A percentile compares a stretch with the other conserved stretches of the same genome.
Conservation (phyloP, 1,140 invertebrate genomes). For the Zaprionus inermis region DNA sequence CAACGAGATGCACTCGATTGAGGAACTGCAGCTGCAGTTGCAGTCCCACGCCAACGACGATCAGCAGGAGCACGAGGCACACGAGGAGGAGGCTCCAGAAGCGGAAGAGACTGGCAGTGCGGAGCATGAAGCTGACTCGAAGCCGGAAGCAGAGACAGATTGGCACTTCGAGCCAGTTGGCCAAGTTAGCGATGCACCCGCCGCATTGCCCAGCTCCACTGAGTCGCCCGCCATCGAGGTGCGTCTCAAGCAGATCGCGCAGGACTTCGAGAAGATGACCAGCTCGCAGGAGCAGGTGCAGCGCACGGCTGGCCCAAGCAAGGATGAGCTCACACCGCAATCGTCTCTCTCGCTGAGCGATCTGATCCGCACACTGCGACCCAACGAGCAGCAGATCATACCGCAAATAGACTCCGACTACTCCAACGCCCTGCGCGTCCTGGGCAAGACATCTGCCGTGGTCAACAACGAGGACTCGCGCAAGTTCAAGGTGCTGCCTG, state of each 20-base stretch:
- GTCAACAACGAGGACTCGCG: slow-evolving; percentile 61
- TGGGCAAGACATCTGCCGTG: slow-evolving; percentile 77
- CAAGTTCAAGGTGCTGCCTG: slow-evolving; percentile 51
- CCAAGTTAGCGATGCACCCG: slow-evolving; percentile 25
- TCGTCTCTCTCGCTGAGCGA: slow-evolving; percentile 82
- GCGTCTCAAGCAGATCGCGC: slow-evolving; percentile 81
- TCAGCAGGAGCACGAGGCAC: slow-evolving; percentile 40
- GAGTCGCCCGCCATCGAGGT: slow-evolving; percentile 80
- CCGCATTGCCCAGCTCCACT: slow-evolving; percentile 62
- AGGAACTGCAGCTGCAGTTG: slow-evolving; percentile 68
- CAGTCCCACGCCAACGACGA: slow-evolving; percentile 50
- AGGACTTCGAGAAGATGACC: slow-evolving; percentile 81
- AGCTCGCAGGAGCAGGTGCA: slow-evolving; percentile 64
- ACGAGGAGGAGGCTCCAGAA: slow-evolving; percentile 49
- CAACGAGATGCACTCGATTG: slow-evolving; percentile 73
- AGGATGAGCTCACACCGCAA: slow-evolving; percentile 75
- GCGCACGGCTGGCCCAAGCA: slow-evolving; percentile 36
- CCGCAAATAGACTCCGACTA: slow-evolving; percentile 84
- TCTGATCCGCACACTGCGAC: slow-evolving; percentile 80
- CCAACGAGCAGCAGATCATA: slow-evolving; percentile 82
- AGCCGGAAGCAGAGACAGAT: slow-evolving; percentile 52
- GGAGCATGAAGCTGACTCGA: slow-evolving; percentile 56
- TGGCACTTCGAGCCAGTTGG: slow-evolving; percentile 38
- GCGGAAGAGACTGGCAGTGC: slow-evolving; percentile 46
- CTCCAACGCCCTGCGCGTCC: slow-evolving; percentile 83